Base-by-base conservation (phyloP, 1,140 invertebrate genomes). In the Melitaea cinxia region DNA sequence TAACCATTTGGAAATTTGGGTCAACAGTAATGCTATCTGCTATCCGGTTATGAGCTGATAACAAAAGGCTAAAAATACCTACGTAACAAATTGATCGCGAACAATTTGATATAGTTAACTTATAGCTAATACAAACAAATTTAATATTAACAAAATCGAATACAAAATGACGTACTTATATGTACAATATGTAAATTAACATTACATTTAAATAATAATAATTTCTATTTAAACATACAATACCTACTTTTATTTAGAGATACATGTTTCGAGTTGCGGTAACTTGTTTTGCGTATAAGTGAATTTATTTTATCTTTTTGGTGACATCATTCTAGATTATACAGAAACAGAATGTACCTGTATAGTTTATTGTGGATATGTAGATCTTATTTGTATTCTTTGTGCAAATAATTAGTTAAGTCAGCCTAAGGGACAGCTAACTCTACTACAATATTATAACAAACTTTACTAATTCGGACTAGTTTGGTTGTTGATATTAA, bases 41-140 rank as follows among this genome's bases (percentile, higher is more conserved):
- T 68, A 68, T 76, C 73, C 73, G 73, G 64, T 70, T 73, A 62
- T 55, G 53, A 50, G 37, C 15, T 65, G 62, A 72, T 68, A 68
- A 68, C 54, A 30, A 23, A 59, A 49, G 4, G 17, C 33, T 28
- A 50, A 57, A 15, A 53, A 64, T 21, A 17, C 15, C 14, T 39
- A 47, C 14, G 15, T 28, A n/a, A n/a, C n/a, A 45, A 55, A 55
- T 19, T 57, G 56, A 55, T 55, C 50, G 23, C n/a, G 37, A 12
- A 19, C 6, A 45, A 28, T 45, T 45, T 45, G 47, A 19, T 58
- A 21, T 42, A n/a, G 1, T 26, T 23, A 10, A 26, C 6, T 9
- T 33, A 12, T 33, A 0, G 2, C 7, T 33, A 2, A 9, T 1
- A 9, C 2, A 33, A 33, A 9, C n/a, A 33, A 33, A 33, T 6